Evolutionary conservation across 1,140 invertebrate genomes (phyloP).

Genomic region (Philopotamus ludificatus): DNA sequence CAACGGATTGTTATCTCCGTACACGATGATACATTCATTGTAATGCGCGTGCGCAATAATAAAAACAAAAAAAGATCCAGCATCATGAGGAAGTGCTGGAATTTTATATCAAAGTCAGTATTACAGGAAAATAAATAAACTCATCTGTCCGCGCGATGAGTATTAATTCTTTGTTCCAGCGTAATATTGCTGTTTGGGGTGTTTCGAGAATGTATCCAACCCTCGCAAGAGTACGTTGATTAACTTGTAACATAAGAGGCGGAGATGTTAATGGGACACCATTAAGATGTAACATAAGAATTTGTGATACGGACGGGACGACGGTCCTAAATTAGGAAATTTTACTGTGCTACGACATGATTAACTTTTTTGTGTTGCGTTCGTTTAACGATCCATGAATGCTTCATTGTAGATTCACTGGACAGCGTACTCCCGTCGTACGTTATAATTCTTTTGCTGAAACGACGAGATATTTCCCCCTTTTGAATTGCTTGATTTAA

Average conservation of each 20-base stretch:
- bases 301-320: conserved; percentile 20
- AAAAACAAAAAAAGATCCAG: neutral
- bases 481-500: too few relatives aligned
- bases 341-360: conserved; percentile 15
- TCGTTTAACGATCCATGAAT: neutral
- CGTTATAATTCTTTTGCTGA: too few relatives aligned
- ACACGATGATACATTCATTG: conserved; percentile 10
- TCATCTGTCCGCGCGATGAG: too few relatives aligned
- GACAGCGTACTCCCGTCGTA: too few relatives aligned
- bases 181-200: conserved; percentile 20
- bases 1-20: conserved; percentile 6
- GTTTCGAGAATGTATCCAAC: conserved; percentile 7
- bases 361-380: conserved; percentile 10
- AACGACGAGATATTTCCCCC: too few relatives aligned
- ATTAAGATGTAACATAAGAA: conserved; percentile 27
- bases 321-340: conserved; percentile 21
- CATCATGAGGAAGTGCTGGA: too few relatives aligned
- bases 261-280: conserved; percentile 34
- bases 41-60: neutral
- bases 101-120: too few relatives aligned
- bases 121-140: too few relatives aligned
- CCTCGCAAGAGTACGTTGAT: conserved; percentile 27
- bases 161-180: neutral
- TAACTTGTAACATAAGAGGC: conserved; percentile 35
- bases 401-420: too few relatives aligned